Percentiles rank a stretch among this genome's conserved stretches.
phyloP scores from a whole-genome alignment of 2,113 vertebrate species.

The Trematocara macrostoma region DNA sequence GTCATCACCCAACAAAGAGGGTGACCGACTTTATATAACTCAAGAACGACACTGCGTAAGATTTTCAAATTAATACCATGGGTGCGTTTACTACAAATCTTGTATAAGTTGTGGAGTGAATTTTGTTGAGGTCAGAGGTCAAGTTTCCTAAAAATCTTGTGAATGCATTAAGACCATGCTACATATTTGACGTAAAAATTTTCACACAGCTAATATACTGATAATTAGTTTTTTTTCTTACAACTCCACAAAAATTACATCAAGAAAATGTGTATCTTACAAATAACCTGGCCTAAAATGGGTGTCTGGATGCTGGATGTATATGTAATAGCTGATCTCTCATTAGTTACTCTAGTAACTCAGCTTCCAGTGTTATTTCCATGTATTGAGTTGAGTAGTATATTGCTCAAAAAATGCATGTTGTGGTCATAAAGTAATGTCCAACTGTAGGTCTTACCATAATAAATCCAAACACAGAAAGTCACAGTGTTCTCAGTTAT shows the following conservation, averaged over 20 bases:
- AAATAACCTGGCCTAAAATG: neutral
- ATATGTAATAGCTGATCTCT: neutral
- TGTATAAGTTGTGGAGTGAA: neutral
- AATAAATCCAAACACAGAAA: neutral
- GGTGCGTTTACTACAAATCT: neutral
- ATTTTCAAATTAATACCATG: neutral
- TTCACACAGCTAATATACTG: neutral
- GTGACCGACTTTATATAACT: neutral
- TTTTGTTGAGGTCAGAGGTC: neutral
- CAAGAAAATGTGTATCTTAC: neutral
- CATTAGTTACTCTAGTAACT: neutral
- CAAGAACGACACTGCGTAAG: neutral
- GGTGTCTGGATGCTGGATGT: neutral
- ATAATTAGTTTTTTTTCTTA: neutral
- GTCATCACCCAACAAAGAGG: neutral
- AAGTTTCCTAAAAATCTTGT: neutral
- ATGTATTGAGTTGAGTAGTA: neutral
- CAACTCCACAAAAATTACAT: neutral
- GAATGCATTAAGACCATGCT: neutral
- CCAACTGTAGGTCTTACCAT: neutral
- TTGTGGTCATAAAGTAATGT: neutral
- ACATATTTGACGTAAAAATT: neutral
- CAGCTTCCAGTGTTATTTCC: neutral
- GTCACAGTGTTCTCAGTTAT: neutral
- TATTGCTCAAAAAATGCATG: neutral